Evolutionary conservation across 2,113 vertebrate species (phyloP).

Genomic region (Odocoileus virginianus): DNA sequence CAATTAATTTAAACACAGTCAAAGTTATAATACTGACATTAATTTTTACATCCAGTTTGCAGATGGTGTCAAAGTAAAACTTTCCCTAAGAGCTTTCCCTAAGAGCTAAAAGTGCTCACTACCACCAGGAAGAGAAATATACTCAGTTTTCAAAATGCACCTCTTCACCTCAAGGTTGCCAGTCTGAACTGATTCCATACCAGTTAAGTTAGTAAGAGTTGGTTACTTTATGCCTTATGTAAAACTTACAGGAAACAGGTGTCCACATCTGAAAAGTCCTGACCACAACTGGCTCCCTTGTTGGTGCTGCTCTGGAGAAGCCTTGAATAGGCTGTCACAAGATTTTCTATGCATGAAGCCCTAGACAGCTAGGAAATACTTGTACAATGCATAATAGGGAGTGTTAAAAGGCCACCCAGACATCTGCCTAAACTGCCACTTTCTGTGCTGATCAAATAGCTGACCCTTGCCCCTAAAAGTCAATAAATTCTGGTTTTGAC

Average conservation of each 20-base stretch:
- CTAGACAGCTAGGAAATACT: slow-evolving; percentile 21
- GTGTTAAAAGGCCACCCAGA: slow-evolving; percentile 14
- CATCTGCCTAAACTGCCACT: slow-evolving; percentile 28
- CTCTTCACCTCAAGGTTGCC: not conserved
- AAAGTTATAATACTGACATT: not conserved
- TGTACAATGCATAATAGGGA: slow-evolving; percentile 4
- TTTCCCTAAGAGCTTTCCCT: not conserved
- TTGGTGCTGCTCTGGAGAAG: not conserved
- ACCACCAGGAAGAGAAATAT: not conserved
- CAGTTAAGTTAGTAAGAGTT: not conserved
- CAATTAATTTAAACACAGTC: not conserved
- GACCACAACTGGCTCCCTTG: not conserved
- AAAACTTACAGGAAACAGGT: slow-evolving; percentile 38
- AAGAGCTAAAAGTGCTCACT: not conserved
- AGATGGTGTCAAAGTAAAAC: not conserved
- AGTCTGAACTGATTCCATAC: not conserved
- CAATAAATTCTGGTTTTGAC: slow-evolving; percentile 60
- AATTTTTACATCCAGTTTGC: not conserved
- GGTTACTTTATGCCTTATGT: not conserved
- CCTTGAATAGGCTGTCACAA: not conserved
- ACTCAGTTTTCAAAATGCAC: not conserved
- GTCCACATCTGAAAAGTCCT: slow-evolving; percentile 26
- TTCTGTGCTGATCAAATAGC: slow-evolving; percentile 50
- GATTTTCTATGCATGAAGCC: not conserved
- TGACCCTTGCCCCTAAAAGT: slow-evolving; percentile 22